Base-by-base conservation (phyloP, 2,113 vertebrate genomes). In the Hystrix cristata region DNA sequence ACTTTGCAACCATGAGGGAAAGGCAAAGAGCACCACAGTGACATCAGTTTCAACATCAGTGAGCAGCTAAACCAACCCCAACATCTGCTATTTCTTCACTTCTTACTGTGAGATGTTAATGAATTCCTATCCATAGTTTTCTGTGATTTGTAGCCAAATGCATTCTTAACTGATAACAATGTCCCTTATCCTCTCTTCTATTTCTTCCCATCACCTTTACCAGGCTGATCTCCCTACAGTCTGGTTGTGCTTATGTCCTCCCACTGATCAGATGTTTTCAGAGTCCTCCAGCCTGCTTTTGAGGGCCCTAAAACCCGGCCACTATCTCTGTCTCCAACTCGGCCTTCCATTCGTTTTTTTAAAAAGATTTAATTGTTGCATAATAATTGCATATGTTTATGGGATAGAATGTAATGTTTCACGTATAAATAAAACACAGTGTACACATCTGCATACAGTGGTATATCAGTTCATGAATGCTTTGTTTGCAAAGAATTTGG, bases 391-490 rank as follows among this genome's bases (percentile, higher is more conserved):
- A 19, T 21, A 25, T n/a, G 71, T 72, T 62, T 81, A 62, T 43
- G 57, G 12, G 43, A 23, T 46, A 14, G 23, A 79, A 38, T 48
- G 23, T 82, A 25, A 67, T n/a, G 29, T n/a, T 78, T 78, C 21
- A 16, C n/a, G 18, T 46, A 34, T 25, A 34, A 1, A 34, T 78
- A n/a, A 78, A 79, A 79, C 46, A 2, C 13, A 23, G 1, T 38
- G 23, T 29, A 3, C 38, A 7, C 0, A 25, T 3, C 10, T 38
- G 7, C n/a, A n/a, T 34, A 5, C 19, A 10, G 38, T 31, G 9
- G 60, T 79, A 57, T 46, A 5, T 69, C 67, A 6, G 34, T 69
- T 69, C 46, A 51, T 7, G 10, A 48, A 51, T 15, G 14, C 27
- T 48, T 48, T 48, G 74, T 51, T 76, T 76, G 74, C 2, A 13